phyloP scores from a whole-genome alignment of 1,140 invertebrate genomes.

The Drosophila virilis region DNA sequence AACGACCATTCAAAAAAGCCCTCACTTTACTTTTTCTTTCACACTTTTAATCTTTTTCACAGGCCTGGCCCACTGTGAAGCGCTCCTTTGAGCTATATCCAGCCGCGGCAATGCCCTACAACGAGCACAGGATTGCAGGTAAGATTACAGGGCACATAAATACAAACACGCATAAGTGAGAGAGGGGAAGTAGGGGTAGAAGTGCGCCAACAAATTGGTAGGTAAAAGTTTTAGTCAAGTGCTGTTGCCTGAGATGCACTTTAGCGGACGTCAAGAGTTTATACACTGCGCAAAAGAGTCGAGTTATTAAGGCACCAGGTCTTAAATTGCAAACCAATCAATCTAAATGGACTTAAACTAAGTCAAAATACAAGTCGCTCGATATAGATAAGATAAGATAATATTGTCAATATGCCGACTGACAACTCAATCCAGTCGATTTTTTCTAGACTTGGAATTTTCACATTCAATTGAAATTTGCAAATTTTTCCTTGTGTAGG shows the following conservation, averaged over 20 bases:
- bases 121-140: conserved; percentile 80
- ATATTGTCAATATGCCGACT: no score
- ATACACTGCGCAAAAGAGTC: conserved; percentile 12
- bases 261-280: conserved; percentile 57
- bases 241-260: conserved; percentile 59
- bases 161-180: neutral
- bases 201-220: conserved; percentile 24
- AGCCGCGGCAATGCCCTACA: conserved; percentile 58
- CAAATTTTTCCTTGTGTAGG: conserved; percentile 12
- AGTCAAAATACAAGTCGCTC: no score
- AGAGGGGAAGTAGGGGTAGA: neutral
- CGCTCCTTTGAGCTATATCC: conserved; percentile 77
- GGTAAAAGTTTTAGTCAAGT: conserved; percentile 53
- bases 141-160: conserved; percentile 44
- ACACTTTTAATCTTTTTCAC: conserved; percentile 35
- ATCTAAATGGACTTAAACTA: no score
- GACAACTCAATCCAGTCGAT: no score
- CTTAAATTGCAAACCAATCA: no score
- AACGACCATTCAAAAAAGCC: conserved; percentile 34
- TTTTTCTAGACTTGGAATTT: no score
- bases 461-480: neutral
- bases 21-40: conserved; percentile 15
- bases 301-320: no score
- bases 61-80: conserved; percentile 82
- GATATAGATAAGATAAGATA: no score